Evolutionary conservation across 2,113 vertebrate genomes (phyloP), one percentile per base, ranked within the genome.

Genomic region (Tenebrosternarchus preto): DNA sequence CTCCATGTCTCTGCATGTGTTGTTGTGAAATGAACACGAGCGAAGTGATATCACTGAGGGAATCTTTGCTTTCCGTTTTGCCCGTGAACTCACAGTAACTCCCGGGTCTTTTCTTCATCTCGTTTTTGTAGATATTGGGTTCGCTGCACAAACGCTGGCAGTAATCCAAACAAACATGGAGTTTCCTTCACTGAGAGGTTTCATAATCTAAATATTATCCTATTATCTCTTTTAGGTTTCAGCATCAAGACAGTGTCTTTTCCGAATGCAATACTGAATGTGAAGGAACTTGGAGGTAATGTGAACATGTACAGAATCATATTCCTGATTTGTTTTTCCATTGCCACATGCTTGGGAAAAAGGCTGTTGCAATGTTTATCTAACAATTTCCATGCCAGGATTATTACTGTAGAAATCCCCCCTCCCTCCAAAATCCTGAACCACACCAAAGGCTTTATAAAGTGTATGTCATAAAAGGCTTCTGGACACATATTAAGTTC

Each of bases 231-330:
- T 86, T 77, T 83, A 99, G 98, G 98, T 93, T 99, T 99, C 92
- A 97, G 95, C 90, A 99, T 99, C 92, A 99, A 99, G 95, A 96
- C 97, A 25, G 96, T 99, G 87, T 94, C 96, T 83, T 97, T 98
- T 90, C 95, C 96, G 91, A 98, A 96, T 89, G 97, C 96, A 86
- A 92, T 98, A 92, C 91, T 99, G 94, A 99, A 99, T 84, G 95
- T 99, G 80, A 99, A 99, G 92, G 98, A 99, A 93, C 98, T 99
- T 70, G 98, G 97, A 97, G 98, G 97, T 99, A 97, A 90, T 89
- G 64, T 60, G 19, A 73, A 61, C 24, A 59, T n/a, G 22, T 57
- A 25, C 11, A 59, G 12, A 39, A 24, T 1, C 27, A 69, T 60
- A 59, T 60, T 43, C 20, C 29, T 64, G 16, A 12, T 64, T 27